A percentile compares a stretch with the other conserved stretches of the same genome.
These are phyloP conservation scores for Luehdorfia chinensis DNA, from an alignment of 1,140 invertebrate genomes.

Conservation along the genomic window DNA sequence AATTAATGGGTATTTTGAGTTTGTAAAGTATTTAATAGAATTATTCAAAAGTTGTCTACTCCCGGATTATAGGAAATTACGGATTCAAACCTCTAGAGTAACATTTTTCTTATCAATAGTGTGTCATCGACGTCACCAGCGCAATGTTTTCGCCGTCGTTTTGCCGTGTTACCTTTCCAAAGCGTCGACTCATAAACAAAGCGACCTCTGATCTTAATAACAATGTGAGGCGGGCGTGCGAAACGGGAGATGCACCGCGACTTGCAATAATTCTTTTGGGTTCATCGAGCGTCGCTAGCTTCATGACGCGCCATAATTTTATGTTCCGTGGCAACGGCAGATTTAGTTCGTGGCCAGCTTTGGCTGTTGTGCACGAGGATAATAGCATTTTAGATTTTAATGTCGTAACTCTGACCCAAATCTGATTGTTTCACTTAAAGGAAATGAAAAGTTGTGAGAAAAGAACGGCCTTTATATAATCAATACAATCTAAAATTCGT, in stretches of 20 bases:
- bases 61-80: too few relatives aligned
- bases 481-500: too few relatives aligned
- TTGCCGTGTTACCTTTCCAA: conserved; percentile 70
- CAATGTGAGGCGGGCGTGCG: conserved; percentile 68
- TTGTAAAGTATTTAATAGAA: too few relatives aligned
- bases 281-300: conserved; percentile 43
- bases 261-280: conserved; percentile 63
- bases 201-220: conserved; percentile 73
- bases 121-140: conserved; percentile 61
- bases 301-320: conserved; percentile 50
- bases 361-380: conserved; percentile 43
- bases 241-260: conserved; percentile 63
- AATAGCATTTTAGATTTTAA: conserved; percentile 45
- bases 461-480: too few relatives aligned
- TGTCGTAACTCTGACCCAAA: too few relatives aligned
- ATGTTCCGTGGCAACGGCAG: conserved; percentile 30
- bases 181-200: conserved; percentile 70
- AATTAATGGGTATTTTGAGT: too few relatives aligned
- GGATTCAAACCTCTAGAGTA: conserved; percentile 46
- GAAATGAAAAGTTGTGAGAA: too few relatives aligned
- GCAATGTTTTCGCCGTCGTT: conserved; percentile 62
- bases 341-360: conserved; percentile 35
- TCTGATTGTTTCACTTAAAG: too few relatives aligned
- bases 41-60: too few relatives aligned
- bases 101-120: conserved; percentile 70